Percentiles rank a stretch among this genome's conserved stretches.
Evolutionary conservation across 2,888 invertebrate species (phyloP).

Genomic region (Aspidiotus rigidus): DNA sequence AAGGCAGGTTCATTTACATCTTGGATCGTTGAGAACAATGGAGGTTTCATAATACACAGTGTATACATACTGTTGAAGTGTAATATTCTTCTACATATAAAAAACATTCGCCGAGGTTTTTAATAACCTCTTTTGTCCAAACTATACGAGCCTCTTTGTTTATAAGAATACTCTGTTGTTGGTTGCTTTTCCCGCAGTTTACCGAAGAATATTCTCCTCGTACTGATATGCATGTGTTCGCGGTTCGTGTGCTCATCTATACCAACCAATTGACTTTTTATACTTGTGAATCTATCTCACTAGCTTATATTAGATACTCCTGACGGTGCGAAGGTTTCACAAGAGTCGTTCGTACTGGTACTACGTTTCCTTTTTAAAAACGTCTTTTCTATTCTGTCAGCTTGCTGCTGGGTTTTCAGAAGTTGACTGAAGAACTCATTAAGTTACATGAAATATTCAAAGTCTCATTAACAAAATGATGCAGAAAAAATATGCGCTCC

Average conservation of each 20-base stretch:
- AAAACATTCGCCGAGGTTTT: slow-evolving; percentile 28
- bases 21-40: slow-evolving; percentile 31
- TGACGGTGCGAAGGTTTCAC: not conserved
- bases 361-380: not conserved
- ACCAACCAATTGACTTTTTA: not conserved
- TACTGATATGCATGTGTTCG: not conserved
- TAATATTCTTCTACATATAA: slow-evolving; percentile 31
- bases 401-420: not conserved
- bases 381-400: slow-evolving; percentile 10
- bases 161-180: slow-evolving; percentile 28
- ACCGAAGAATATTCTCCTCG: slow-evolving; percentile 3
- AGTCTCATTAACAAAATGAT: slow-evolving; percentile 28
- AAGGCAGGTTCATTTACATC: slow-evolving; percentile 33
- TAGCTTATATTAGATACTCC: too few relatives aligned
- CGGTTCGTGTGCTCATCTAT: not conserved
- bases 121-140: slow-evolving; percentile 32
- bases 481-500: slow-evolving; percentile 14
- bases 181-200: slow-evolving; percentile 12
- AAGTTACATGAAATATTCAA: slow-evolving; percentile 31
- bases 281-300: not conserved
- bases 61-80: slow-evolving; percentile 25
- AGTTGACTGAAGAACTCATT: slow-evolving; percentile 23
- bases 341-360: not conserved
- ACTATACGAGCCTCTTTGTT: slow-evolving; percentile 22
- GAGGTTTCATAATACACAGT: slow-evolving; percentile 18